Conservation (phyloP, 1,140 invertebrate genomes). For the Pararge aegeria region DNA sequence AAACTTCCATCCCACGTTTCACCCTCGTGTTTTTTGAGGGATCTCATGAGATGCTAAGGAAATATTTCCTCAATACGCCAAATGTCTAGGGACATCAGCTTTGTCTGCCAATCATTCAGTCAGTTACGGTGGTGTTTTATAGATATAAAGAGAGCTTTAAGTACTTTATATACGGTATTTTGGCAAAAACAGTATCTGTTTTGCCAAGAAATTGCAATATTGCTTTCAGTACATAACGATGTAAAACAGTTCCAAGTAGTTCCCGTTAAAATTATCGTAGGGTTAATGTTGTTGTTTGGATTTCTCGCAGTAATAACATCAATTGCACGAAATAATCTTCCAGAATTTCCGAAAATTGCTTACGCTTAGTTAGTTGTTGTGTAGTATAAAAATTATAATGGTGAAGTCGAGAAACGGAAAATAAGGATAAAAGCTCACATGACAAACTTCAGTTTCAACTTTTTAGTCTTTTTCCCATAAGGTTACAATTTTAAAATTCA, state of each 20-base stretch:
- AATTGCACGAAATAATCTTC: neutral
- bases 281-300: neutral
- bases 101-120: too few species aligned
- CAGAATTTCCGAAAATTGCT: neutral
- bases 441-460: too few species aligned
- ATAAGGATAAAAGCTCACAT: neutral
- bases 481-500: too few species aligned
- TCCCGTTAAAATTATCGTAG: neutral
- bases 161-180: slow-evolving; percentile 34
- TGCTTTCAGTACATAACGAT: slow-evolving; percentile 14
- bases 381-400: neutral
- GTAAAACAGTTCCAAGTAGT: slow-evolving; percentile 6
- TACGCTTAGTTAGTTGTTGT: too few species aligned
- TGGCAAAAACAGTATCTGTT: slow-evolving; percentile 43
- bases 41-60: too few species aligned
- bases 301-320: neutral
- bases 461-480: too few species aligned
- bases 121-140: neutral
- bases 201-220: slow-evolving; percentile 40
- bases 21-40: too few species aligned
- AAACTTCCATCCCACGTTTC: too few species aligned
- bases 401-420: neutral
- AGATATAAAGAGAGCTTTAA: neutral
- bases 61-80: too few species aligned
- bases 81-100: too few species aligned